Conservation (phyloP, 1,140 invertebrate genomes). For the Drosophila nigromelanica region DNA sequence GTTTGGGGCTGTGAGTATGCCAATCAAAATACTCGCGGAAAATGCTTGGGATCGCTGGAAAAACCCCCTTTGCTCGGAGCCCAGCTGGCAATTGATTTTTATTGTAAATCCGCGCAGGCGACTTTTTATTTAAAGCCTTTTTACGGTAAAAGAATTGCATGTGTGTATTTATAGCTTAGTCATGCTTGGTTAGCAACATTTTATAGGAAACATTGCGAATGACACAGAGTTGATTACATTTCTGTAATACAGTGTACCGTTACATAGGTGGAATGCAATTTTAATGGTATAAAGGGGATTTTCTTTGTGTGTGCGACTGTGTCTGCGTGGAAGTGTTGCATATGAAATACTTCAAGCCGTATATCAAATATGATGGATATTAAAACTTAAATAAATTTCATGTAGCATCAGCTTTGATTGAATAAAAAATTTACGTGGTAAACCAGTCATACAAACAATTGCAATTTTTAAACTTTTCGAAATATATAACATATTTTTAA, state of each 20-base stretch:
- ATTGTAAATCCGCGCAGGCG: conserved; percentile 42
- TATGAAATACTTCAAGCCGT: neutral
- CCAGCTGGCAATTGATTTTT: conserved; percentile 70
- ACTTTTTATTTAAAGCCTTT: conserved; percentile 32
- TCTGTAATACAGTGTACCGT: conserved; percentile 14
- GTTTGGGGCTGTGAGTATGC: conserved; percentile 53
- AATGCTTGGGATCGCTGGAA: conserved; percentile 71
- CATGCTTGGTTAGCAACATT: conserved; percentile 51
- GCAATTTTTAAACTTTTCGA: neutral
- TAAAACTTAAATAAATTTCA: neutral
- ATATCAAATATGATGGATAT: conserved; percentile 12
- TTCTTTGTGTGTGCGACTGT: conserved; percentile 14
- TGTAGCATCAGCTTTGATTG: neutral
- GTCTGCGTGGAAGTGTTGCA: neutral
- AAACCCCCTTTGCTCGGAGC: conserved; percentile 34
- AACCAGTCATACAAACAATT: neutral
- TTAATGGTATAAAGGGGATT: conserved; percentile 31
- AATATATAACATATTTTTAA: neutral
- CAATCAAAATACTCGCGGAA: conserved; percentile 77
- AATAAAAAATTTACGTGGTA: neutral
- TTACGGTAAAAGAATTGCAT: conserved; percentile 19
- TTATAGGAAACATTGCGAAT: conserved; percentile 32
- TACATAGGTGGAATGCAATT: conserved; percentile 29
- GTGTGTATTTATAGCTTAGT: conserved; percentile 48
- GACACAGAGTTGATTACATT: conserved; percentile 49